phyloP scores from a whole-genome alignment of 2,888 invertebrate species.

The Cephus pygmeus region DNA sequence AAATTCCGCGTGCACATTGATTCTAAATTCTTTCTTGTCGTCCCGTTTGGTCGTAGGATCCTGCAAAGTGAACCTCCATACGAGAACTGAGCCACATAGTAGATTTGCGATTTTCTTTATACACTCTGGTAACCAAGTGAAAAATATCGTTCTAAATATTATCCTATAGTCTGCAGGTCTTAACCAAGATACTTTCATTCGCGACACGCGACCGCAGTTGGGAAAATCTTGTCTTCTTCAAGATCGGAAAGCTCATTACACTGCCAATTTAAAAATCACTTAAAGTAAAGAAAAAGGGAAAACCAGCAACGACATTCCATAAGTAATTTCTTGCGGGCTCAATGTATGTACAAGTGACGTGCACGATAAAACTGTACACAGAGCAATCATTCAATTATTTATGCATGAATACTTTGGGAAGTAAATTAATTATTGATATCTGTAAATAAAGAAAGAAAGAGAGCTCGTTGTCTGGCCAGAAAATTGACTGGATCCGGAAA shows the following conservation, averaged over 20 bases:
- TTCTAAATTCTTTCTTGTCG: slow-evolving; percentile 2
- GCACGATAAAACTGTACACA: not conserved
- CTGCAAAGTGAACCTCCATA: slow-evolving; percentile 54
- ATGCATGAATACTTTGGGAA: not conserved
- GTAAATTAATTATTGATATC: not conserved
- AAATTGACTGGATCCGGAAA: not conserved
- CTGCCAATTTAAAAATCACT: not conserved
- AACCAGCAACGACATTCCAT: not conserved
- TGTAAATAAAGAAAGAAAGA: not conserved
- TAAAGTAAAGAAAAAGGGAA: not conserved
- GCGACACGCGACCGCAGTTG: slow-evolving; percentile 61
- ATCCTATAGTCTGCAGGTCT: slow-evolving; percentile 53
- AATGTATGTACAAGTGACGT: not conserved
- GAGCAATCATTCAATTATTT: not conserved
- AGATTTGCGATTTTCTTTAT: slow-evolving; percentile 66
- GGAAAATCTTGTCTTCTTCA: slow-evolving; percentile 55
- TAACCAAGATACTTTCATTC: slow-evolving; percentile 63
- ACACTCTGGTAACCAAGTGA: slow-evolving; percentile 66
- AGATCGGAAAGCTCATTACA: not conserved
- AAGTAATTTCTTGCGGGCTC: not conserved
- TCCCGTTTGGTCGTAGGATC: slow-evolving; percentile 32
- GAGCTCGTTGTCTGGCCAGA: not conserved
- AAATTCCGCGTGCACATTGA: slow-evolving; percentile 22
- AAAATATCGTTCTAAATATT: slow-evolving; percentile 67
- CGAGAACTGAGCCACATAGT: slow-evolving; percentile 64